Evolutionary conservation across 1,140 invertebrate genomes (phyloP), one percentile per base, ranked within the genome.

Genomic region (Campoletis sonorensis): DNA sequence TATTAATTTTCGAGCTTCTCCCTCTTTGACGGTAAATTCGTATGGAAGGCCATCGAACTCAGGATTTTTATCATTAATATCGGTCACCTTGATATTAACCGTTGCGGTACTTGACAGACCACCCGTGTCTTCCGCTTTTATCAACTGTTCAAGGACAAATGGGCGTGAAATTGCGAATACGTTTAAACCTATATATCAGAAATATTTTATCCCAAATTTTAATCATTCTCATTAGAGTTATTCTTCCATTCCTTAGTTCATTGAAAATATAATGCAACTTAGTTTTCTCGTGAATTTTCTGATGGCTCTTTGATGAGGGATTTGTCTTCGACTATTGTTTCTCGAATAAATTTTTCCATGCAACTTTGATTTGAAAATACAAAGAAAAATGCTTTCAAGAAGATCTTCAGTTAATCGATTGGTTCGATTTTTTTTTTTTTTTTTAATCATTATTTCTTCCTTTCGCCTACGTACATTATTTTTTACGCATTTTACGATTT

Each of bases 51-150:
- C 94, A 8, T 96, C 93, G 87, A 98, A 98, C 84, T 96, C 95
- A 0, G 96, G 96, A 91, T 96, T 97, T 83, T 97, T 97, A 85
- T 98, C 97, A 86, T 98, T 98, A 51, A 97, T 97, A 87, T 98
- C 97, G 0, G 96, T 97, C 0, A 98, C 96, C 87, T 95, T 96
- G 23, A 98, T 96, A 86, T 97, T 97, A 0, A 98, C 95, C 1
- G 95, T 97, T 0, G 96, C 95, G 1, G 95, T 97, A 82, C 95
- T 96, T 0, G 95, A 95, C 33, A 98, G 90, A 51, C 96, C 96
- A 16, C 96, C 97, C 21, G 95, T 94, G 89, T 98, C 97, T 89
- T 97, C 96, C 0, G 97, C 97, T 92, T 95, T 96, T 30, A 98
- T 94, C 80, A 96, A 92, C 95, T 96, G 87, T 71, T 1, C 18